Base-by-base conservation (phyloP, 2,113 vertebrate genomes). In the Otocyon megalotis region DNA sequence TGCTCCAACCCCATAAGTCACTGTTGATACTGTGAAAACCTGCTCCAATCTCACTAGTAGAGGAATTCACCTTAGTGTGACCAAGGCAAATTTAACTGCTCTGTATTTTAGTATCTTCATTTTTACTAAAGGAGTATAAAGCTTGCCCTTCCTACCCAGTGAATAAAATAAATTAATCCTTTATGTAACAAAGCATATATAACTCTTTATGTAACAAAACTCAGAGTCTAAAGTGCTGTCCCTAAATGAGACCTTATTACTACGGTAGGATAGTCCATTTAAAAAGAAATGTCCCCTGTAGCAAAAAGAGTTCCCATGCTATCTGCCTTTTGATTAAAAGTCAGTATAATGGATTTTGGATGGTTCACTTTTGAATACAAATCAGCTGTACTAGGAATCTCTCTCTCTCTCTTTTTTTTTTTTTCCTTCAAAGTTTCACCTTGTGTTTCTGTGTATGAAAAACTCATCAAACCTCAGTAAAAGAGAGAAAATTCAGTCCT, bases 301-400 rank as follows among this genome's bases (percentile, higher is more conserved):
- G 85, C 83, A 83, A 94, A 92, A 80, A 81, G 48, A 84, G 19
- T 50, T 67, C 26, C 48, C 62, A 50, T 69, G 35, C 10, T 81
- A 54, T 56, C 77, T n/a, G 30, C 19, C 9, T 53, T 92, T 84
- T 93, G 22, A 97, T 94, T 94, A 88, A 89, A 94, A 94, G 58
- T 82, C 81, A 95, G 22, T 32, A n/a, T 79, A 72, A 92, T 74
- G 10, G 37, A 95, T 50, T 84, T 94, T 60, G 15, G 48, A 86
- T 15, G 26, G 58, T 87, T 96, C 76, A 79, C 13, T 79, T 77
- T 83, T 90, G 74, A 97, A 83, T 94, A 56, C 5, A 79, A 90
- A 93, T 90, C 77, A 93, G 72, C 43, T 86, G 20, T 2, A 63
- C 43, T 12, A 69, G 32, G 35, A 76, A 19, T 53, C 24, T 0